These are phyloP conservation scores for Siderastrea siderea DNA, from an alignment of 92 coral and sea anemone species.

Conservation along the genomic window DNA sequence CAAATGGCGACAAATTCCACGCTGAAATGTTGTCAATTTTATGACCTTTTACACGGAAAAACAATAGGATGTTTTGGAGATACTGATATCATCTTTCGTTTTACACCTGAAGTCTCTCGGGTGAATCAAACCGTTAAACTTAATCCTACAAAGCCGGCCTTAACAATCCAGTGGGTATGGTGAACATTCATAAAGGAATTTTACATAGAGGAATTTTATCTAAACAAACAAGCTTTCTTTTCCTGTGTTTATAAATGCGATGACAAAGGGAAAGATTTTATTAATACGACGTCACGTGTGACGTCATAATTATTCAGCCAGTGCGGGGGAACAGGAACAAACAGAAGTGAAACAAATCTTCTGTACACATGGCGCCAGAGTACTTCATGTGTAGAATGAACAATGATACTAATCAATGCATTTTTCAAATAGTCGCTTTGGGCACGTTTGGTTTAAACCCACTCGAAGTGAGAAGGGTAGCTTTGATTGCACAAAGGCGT, in stretches of 20 bases:
- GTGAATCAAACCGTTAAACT: background rate
- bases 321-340: slow-evolving; percentile 18
- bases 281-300: slow-evolving; percentile 12
- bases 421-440: background rate
- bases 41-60: background rate
- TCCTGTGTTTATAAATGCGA: slow-evolving; percentile 19
- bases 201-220: slow-evolving; percentile 22
- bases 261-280: slow-evolving; percentile 7
- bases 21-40: background rate
- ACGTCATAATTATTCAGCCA: background rate
- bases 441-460: background rate
- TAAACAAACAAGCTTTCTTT: slow-evolving; percentile 15
- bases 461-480: too few relatives aligned
- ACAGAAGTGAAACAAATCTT: background rate
- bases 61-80: background rate
- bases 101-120: background rate
- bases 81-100: background rate
- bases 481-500: too few relatives aligned
- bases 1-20: background rate
- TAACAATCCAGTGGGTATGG: background rate
- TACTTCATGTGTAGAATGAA: background rate
- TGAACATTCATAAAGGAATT: slow-evolving; percentile 1
- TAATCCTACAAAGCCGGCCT: background rate
- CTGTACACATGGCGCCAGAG: background rate
- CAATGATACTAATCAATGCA: background rate